Evolutionary conservation across 1,140 invertebrate genomes (phyloP).

Genomic region (Ooceraea biroi): DNA sequence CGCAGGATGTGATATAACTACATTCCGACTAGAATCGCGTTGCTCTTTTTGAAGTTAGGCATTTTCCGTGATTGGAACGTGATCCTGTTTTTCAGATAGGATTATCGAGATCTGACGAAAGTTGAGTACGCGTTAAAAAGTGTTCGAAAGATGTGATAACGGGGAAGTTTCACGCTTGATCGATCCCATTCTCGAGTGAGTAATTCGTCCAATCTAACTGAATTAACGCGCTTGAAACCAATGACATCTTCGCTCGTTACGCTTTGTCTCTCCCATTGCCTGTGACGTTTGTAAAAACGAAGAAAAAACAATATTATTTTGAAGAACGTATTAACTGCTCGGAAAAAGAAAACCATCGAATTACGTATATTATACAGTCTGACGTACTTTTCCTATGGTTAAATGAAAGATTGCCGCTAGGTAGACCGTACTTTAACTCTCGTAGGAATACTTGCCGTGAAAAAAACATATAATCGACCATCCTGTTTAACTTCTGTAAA

Average conservation of each 20-base stretch:
- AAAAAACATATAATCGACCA: slow-evolving; percentile 16
- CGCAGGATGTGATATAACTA: too few relatives aligned
- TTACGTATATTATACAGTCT: neutral
- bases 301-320: neutral
- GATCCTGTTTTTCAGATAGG: too few relatives aligned
- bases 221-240: slow-evolving; percentile 5
- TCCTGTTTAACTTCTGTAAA: neutral
- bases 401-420: slow-evolving; percentile 21
- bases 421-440: neutral
- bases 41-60: too few relatives aligned
- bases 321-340: neutral
- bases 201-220: neutral
- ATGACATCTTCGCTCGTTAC: neutral
- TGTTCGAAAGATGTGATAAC: too few relatives aligned
- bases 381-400: slow-evolving; percentile 20
- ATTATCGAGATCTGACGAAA: too few relatives aligned
- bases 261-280: neutral
- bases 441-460: slow-evolving; percentile 2
- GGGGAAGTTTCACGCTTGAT: too few relatives aligned
- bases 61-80: too few relatives aligned
- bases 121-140: too few relatives aligned
- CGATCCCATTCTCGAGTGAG: too few relatives aligned
- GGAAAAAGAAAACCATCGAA: slow-evolving; percentile 31
- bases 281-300: neutral
- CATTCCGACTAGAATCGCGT: too few relatives aligned